Evolutionary conservation across 1,140 invertebrate genomes (phyloP).

Genomic region (Ips nitidus): DNA sequence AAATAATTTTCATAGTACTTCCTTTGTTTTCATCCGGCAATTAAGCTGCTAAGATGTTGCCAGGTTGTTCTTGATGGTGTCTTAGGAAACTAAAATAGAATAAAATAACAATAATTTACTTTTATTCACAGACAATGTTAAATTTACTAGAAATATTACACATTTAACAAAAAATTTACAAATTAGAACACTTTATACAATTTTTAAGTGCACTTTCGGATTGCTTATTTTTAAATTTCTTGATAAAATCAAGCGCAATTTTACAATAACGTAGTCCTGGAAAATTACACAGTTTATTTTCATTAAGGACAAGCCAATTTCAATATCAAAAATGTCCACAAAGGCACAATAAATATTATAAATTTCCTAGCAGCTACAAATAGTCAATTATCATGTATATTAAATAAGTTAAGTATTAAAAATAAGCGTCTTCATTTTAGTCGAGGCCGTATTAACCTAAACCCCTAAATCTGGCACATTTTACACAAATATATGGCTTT

Average conservation of each 20-base stretch:
- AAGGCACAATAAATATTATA: no score
- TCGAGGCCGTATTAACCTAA: constrained; percentile 14
- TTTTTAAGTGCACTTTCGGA: constrained; percentile 11
- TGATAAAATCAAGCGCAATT: background rate
- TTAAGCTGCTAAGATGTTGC: background rate
- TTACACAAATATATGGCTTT: no score
- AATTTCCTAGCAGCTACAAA: no score
- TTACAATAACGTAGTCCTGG: no score
- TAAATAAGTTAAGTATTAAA: constrained; percentile 6
- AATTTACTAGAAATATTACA: constrained; percentile 19
- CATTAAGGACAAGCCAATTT: no score
- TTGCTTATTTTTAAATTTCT: background rate
- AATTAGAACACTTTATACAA: constrained; percentile 12
- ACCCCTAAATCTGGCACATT: background rate
- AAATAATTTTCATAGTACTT: constrained; percentile 20
- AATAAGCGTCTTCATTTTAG: constrained; percentile 34
- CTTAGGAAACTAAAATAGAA: background rate
- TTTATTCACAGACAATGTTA: constrained; percentile 31
- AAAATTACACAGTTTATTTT: no score
- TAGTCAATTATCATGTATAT: no score
- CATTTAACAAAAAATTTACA: constrained; percentile 22
- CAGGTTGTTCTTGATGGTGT: no score
- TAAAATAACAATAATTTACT: constrained; percentile 23
- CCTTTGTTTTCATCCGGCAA: constrained; percentile 1
- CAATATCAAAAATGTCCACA: no score